A percentile compares a stretch with the other conserved stretches of the same genome.
Evolutionary conservation across 2,113 vertebrate species (phyloP).

Genomic region (Osmerus eperlanus): DNA sequence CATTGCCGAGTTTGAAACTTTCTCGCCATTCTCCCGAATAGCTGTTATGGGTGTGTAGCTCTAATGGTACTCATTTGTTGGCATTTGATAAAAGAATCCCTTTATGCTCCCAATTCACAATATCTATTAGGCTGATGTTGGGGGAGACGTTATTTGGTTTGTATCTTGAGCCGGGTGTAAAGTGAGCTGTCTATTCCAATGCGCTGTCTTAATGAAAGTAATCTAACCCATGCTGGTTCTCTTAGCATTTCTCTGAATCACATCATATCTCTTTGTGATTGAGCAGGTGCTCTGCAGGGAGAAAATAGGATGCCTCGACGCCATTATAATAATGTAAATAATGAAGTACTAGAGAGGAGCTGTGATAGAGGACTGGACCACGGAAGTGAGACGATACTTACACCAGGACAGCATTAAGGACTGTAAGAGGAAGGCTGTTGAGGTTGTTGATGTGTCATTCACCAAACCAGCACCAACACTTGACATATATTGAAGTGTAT

Average conservation of each 20-base stretch:
- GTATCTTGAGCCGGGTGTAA: slow-evolving; percentile 53
- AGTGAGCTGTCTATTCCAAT: slow-evolving; percentile 45
- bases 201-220: slow-evolving; percentile 53
- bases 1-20: neutral
- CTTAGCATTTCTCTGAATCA: slow-evolving; percentile 53
- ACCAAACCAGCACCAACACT: too few relatives aligned
- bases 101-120: slow-evolving; percentile 55
- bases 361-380: neutral
- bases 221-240: slow-evolving; percentile 47
- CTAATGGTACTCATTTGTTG: slow-evolving; percentile 54
- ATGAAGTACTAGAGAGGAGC: slow-evolving; percentile 26
- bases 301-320: slow-evolving; percentile 50
- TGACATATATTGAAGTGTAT: too few relatives aligned
- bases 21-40: slow-evolving; percentile 16
- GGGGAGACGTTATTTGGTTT: slow-evolving; percentile 56
- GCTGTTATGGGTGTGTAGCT: slow-evolving; percentile 47
- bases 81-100: slow-evolving; percentile 60
- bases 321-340: slow-evolving; percentile 40
- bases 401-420: too few relatives aligned
- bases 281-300: slow-evolving; percentile 43
- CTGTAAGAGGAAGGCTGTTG: too few relatives aligned
- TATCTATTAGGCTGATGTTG: slow-evolving; percentile 54
- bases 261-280: slow-evolving; percentile 46
- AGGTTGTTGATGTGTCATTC: too few relatives aligned
- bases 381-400: neutral